Conservation (phyloP, 1,140 invertebrate genomes). For the Drosophila busckii region DNA sequence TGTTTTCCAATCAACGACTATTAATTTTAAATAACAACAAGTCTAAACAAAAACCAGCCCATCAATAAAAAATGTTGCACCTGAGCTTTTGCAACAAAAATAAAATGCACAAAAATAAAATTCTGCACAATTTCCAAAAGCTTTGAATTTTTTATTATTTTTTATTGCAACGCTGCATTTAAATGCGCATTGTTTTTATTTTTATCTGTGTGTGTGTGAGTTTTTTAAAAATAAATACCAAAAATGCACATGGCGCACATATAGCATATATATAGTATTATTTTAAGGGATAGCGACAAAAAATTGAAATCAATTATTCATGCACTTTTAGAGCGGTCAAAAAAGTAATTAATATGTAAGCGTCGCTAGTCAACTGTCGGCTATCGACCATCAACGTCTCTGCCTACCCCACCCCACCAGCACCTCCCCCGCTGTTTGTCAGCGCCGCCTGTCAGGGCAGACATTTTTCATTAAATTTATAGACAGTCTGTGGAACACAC, state of each 20-base stretch:
- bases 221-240: too few relatives aligned
- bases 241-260: slow-evolving; percentile 24
- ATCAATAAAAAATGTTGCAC: slow-evolving; percentile 44
- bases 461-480: slow-evolving; percentile 49
- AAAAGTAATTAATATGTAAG: slow-evolving; percentile 58
- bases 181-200: slow-evolving; percentile 29
- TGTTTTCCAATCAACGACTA: slow-evolving; percentile 50
- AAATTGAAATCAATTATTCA: slow-evolving; percentile 54
- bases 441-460: slow-evolving; percentile 24
- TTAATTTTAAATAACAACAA: slow-evolving; percentile 46
- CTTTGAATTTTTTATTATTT: slow-evolving; percentile 30
- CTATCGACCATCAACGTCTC: background rate
- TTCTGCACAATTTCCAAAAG: slow-evolving; percentile 14
- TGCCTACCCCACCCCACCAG: background rate
- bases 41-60: slow-evolving; percentile 19
- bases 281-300: too few relatives aligned
- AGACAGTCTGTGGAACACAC: slow-evolving; percentile 26
- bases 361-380: slow-evolving; percentile 16
- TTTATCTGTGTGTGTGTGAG: too few relatives aligned
- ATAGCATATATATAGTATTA: too few relatives aligned
- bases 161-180: slow-evolving; percentile 26
- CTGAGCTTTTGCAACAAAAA: slow-evolving; percentile 15
- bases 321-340: slow-evolving; percentile 50
- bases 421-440: background rate
- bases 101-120: slow-evolving; percentile 2